Base-by-base conservation (phyloP, 2,797 vertebrate genomes). In the Neoniphon sammara region DNA sequence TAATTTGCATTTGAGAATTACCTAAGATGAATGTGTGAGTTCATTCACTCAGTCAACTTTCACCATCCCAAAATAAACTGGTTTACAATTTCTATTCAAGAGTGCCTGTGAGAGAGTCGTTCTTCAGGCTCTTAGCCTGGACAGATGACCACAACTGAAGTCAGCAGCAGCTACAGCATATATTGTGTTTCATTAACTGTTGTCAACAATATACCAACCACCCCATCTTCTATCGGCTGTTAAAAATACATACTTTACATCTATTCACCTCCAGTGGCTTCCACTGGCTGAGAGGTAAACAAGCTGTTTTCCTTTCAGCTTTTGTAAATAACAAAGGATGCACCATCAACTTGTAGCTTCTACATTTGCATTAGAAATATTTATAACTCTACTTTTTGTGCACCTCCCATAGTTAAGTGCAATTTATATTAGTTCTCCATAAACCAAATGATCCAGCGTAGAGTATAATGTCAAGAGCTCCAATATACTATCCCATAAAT, bases 311-410 rank as follows among this genome's bases (percentile, higher is more conserved):
- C 31, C 23, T 55, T 55, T 55, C 9, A 39, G 36, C 36, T 39
- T 39, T 39, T 39, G 34, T 63, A 49, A 31, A 61, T 69, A 2
- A 53, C 1, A 49, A 11, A 58, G 56, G 4, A 66, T 52, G 2
- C 30, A 60, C 20, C 50, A 58, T 39, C 0, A 42, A 50, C 17
- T 27, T 52, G n/a, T 68, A 5, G 66, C 62, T 73, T 50, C 12
- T 47, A 11, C 59, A 36, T 77, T 36, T 66, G 14, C 55, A 30
- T 61, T 54, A 31, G n/a, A 69, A 74, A 72, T 77, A 25, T 67
- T 52, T 23, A 17, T 55, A 61, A 71, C 20, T 64, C 15, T 39
- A 59, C 21, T 21, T 57, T 42, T 36, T 59, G 54, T 42, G 46
- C 31, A 8, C 73, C 12, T 59, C 39, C n/a, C 21, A 12, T 42